Conservation (phyloP, 2,888 invertebrate genomes). For the Pristionchus maxplancki region DNA sequence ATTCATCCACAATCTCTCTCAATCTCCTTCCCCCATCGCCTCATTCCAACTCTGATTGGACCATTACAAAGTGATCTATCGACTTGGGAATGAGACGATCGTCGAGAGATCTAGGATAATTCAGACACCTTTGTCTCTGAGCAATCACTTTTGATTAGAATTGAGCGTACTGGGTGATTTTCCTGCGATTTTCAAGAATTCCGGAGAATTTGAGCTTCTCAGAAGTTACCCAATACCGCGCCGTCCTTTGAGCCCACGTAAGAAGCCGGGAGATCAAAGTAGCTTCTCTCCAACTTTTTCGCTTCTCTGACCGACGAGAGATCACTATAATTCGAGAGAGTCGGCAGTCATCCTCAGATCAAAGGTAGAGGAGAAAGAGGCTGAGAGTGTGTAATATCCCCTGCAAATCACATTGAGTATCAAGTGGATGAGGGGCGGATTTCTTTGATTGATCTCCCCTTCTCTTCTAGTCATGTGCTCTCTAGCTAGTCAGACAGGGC, state of each 20-base stretch:
- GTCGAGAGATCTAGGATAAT: too few relatives aligned
- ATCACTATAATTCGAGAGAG: neutral
- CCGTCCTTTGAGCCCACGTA: neutral
- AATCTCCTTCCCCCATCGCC: neutral
- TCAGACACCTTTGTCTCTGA: neutral
- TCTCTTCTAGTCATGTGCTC: neutral
- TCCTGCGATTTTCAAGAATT: neutral
- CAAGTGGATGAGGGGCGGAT: neutral
- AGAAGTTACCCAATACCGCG: neutral
- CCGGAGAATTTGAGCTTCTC: neutral
- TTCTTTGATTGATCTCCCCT: neutral
- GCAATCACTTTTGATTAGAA: too few relatives aligned
- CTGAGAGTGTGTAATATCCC: neutral
- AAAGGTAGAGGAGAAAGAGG: neutral
- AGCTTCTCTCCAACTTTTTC: neutral
- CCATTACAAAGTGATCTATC: neutral
- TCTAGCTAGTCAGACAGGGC: neutral
- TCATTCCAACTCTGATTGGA: neutral
- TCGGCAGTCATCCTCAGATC: neutral
- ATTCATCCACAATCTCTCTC: neutral
- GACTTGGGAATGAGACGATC: neutral
- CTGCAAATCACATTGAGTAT: conserved; percentile 36
- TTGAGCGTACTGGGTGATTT: neutral
- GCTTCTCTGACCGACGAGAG: neutral
- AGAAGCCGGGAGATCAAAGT: too few relatives aligned